Evolutionary conservation across 2,888 invertebrate species (phyloP).

Genomic region (Cephus rjabovi): DNA sequence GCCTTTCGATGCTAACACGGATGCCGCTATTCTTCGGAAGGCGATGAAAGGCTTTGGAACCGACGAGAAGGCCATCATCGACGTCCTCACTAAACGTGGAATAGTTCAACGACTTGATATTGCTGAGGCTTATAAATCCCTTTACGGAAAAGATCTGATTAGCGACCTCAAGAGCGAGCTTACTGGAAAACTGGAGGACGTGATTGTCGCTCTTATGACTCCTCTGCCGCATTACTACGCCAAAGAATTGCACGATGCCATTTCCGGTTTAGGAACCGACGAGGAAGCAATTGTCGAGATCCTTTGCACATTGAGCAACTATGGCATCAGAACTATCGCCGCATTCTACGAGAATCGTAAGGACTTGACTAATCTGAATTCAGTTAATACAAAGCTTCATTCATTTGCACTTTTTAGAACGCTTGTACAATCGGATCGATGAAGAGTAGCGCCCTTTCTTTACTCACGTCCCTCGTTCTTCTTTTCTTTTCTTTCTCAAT

Average conservation of each 20-base stretch:
- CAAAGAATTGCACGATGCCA: conserved; percentile 88
- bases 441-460: background rate
- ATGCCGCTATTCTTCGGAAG: conserved; percentile 86
- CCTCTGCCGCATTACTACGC: conserved; percentile 92
- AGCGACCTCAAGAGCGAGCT: conserved; percentile 90
- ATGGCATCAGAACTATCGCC: conserved; percentile 86
- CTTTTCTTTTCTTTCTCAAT: background rate
- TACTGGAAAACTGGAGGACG: conserved; percentile 89
- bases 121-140: conserved; percentile 89
- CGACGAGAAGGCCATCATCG: conserved; percentile 91
- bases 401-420: too few relatives aligned
- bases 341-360: conserved; percentile 85
- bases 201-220: conserved; percentile 91
- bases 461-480: background rate
- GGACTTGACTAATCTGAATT: conserved; percentile 48
- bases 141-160: conserved; percentile 86
- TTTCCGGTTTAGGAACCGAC: conserved; percentile 88
- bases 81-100: conserved; percentile 87
- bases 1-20: conserved; percentile 86
- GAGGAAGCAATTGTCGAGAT: conserved; percentile 94
- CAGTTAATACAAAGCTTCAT: too few relatives aligned
- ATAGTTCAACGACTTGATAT: conserved; percentile 93
- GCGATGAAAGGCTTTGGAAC: conserved; percentile 96
- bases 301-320: conserved; percentile 90
- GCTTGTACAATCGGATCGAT: too few relatives aligned